Evolutionary conservation across 2,797 vertebrate genomes (phyloP).

Genomic region (Psittacula derbiana): DNA sequence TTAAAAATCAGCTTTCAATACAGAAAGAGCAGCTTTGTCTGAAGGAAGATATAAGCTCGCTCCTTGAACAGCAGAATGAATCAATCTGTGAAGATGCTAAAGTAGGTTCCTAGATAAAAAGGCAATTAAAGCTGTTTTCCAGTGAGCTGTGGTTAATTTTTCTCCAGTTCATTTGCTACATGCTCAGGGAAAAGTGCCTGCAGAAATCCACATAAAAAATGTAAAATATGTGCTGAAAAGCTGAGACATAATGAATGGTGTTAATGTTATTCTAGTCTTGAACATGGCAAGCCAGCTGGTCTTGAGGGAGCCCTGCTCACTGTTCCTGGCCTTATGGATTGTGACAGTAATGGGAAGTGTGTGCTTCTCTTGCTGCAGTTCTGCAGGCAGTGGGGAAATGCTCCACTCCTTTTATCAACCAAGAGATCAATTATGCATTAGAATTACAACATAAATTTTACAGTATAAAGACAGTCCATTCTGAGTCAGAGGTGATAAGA

Average conservation of each 20-base stretch:
- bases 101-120: neutral
- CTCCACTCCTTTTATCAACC: neutral
- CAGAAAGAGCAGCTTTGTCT: neutral
- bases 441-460: neutral
- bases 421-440: slow-evolving; percentile 23
- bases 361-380: neutral
- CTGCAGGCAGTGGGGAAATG: neutral
- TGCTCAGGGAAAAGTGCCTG: neutral
- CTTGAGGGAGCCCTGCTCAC: slow-evolving; percentile 15
- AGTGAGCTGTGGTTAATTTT: neutral
- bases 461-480: neutral
- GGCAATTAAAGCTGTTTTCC: neutral
- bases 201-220: slow-evolving; percentile 17
- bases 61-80: neutral
- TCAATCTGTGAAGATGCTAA: neutral
- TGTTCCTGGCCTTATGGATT: neutral
- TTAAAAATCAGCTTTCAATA: neutral
- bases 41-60: neutral
- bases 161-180: neutral
- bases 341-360: slow-evolving; percentile 27
- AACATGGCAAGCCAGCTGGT: neutral
- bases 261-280: neutral
- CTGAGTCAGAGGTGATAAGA: neutral
- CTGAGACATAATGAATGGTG: neutral
- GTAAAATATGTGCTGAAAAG: neutral